phyloP scores from a whole-genome alignment of 2,888 invertebrate species.

The Encarsia formosa region DNA sequence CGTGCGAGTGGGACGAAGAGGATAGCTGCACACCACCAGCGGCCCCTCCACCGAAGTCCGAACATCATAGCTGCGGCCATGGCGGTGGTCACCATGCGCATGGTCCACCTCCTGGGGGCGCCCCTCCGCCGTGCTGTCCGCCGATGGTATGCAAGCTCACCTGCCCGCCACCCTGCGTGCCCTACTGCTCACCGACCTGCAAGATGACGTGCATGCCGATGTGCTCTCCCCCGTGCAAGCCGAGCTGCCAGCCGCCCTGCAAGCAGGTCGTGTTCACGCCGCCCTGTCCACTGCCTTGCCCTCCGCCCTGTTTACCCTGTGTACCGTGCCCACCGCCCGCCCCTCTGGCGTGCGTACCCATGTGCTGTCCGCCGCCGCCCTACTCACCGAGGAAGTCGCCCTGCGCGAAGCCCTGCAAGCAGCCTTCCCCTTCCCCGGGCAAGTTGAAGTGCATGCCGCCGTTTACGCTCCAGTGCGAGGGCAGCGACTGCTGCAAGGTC shows the following conservation, averaged over 20 bases:
- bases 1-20: constrained; percentile 49
- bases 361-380: constrained; percentile 3
- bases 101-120: not conserved
- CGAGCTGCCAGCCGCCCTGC: constrained; percentile 6
- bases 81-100: not conserved
- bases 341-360: not conserved
- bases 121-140: not conserved
- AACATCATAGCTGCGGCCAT: not conserved
- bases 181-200: not conserved
- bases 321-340: not conserved
- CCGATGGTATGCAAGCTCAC: not conserved
- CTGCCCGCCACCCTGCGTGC: not conserved
- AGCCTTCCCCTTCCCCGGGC: not conserved
- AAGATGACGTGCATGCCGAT: not conserved
- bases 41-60: constrained; percentile 26
- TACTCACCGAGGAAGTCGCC: not conserved
- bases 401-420: not conserved
- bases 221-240: constrained; percentile 11
- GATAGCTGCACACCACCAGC: constrained; percentile 31
- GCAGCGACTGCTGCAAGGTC: too few species aligned
- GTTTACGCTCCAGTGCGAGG: too few species aligned
- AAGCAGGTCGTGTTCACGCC: constrained; percentile 1
- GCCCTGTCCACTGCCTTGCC: not conserved
- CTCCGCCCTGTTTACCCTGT: not conserved
- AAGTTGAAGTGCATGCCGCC: not conserved